phyloP scores from a whole-genome alignment of 2,113 vertebrate genomes.

The Lagopus leucura region DNA sequence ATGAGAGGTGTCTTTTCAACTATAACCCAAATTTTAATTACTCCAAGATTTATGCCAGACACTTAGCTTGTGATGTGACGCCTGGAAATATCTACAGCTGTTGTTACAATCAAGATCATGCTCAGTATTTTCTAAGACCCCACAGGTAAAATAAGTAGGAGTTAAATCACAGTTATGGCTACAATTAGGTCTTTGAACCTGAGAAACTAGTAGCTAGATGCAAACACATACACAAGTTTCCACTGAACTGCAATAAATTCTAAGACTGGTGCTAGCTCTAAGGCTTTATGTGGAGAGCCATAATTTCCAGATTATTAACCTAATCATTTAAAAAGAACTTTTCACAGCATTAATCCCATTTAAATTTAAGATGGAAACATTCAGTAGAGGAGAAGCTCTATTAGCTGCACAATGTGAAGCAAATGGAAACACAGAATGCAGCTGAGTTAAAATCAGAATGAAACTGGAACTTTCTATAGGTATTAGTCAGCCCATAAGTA shows the following conservation, averaged over 20 bases:
- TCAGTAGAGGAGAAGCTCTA: conserved; percentile 63
- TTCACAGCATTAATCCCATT: conserved; percentile 71
- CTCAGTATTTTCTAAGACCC: conserved; percentile 27
- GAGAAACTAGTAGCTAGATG: background rate
- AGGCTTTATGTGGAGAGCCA: conserved; percentile 31
- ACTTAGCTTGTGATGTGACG: conserved; percentile 58
- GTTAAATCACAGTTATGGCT: conserved; percentile 56
- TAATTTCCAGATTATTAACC: conserved; percentile 76
- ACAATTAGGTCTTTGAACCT: background rate
- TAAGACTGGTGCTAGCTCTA: background rate
- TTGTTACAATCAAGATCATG: conserved; percentile 53
- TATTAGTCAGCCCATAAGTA: background rate
- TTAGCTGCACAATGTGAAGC: conserved; percentile 67
- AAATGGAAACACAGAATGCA: conserved; percentile 46
- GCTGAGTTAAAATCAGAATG: background rate
- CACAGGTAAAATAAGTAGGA: conserved; percentile 41
- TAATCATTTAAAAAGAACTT: conserved; percentile 72
- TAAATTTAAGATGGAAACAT: conserved; percentile 69
- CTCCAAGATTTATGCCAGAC: conserved; percentile 58
- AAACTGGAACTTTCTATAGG: background rate
- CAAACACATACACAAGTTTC: background rate
- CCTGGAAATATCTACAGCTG: conserved; percentile 65
- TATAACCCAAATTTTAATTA: conserved; percentile 71
- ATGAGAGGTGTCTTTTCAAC: conserved; percentile 27
- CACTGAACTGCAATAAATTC: conserved; percentile 28